Percentiles rank a stretch among this genome's conserved stretches.
phyloP scores from a whole-genome alignment of 2,113 vertebrate species.

The Platysternon megacephalum region DNA sequence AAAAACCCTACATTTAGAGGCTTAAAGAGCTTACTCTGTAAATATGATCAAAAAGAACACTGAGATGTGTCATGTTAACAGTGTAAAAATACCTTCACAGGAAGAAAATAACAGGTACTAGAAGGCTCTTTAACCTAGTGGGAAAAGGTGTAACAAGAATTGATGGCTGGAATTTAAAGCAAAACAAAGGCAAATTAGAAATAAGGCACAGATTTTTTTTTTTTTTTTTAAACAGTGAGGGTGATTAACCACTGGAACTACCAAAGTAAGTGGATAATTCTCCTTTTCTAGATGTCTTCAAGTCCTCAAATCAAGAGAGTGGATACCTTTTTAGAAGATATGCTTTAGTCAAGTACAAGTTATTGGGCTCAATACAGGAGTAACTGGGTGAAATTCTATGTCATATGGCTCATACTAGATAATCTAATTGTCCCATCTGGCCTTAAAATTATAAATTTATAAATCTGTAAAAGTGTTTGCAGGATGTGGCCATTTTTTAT shows the following conservation, averaged over 20 bases:
- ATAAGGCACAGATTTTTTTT: background rate
- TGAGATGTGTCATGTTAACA: background rate
- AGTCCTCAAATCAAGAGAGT: background rate
- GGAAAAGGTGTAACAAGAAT: background rate
- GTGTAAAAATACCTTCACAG: background rate
- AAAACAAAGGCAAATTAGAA: background rate
- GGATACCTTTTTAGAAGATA: background rate
- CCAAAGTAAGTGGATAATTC: background rate
- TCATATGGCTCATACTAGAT: background rate
- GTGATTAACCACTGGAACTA: background rate
- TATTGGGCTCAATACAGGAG: background rate
- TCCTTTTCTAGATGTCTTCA: background rate
- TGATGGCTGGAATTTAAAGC: background rate
- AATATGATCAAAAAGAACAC: background rate
- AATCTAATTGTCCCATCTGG: background rate
- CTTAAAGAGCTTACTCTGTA: constrained; percentile 7
- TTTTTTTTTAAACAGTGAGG: background rate
- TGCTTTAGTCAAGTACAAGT: background rate
- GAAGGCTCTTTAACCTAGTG: background rate
- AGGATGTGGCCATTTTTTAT: background rate
- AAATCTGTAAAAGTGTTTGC: background rate
- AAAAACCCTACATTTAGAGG: background rate
- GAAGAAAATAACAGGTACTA: background rate
- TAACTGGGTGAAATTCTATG: background rate
- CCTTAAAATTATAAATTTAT: background rate